Evolutionary conservation across 2,113 vertebrate species (phyloP), one percentile per base, ranked within the genome.

Genomic region (Cyanoramphus novaezelandiae): DNA sequence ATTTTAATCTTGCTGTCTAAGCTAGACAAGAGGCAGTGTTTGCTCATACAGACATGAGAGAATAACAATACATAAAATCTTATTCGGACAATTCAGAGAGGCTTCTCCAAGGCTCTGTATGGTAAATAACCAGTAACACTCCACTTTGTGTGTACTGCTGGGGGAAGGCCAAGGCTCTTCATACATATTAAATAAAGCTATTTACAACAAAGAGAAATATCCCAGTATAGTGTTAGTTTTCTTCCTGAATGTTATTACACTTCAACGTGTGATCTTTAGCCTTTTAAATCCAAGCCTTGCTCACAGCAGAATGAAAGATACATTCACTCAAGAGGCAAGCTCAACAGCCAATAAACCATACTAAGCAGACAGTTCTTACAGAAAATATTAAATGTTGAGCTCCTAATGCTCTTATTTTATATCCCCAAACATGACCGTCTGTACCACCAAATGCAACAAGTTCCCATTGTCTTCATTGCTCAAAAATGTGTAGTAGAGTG

Each of bases 81-180:
- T 63, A 64, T 1, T 12, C 1, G 2, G 31, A 39, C n/a, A 86
- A 46, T 35, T 29, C 55, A 84, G 55, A 35, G 39, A 59, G 46
- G 9, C 11, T 84, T 82, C 39, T 78, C 35, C 1, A 5, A 49
- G 77, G 11, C 19, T 63, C 23, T 44, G 43, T 46, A 20, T 6
- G 68, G 37, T 49, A 75, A 74, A 68, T 60, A 87, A 64, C 10
- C 8, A 39, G 25, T 28, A 85, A 41, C 17, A 39, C 5, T 44
- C 23, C 3, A 57, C 60, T 65, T n/a, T 0, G 0, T 21, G 16
- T 47, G 7, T 21, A 27, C 46, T 81, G 11, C 25, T 68, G 29
- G n/a, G 21, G 35, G 17, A 86, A 86, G 47, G 13, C 35, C 33
- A 75, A 68, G 14, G 21, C 6, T 84, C 43, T 71, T 68, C 46